Percentiles rank a stretch among this genome's conserved stretches.
These are phyloP conservation scores for Fopius arisanus DNA, from an alignment of 1,140 invertebrate genomes.

Conservation along the genomic window DNA sequence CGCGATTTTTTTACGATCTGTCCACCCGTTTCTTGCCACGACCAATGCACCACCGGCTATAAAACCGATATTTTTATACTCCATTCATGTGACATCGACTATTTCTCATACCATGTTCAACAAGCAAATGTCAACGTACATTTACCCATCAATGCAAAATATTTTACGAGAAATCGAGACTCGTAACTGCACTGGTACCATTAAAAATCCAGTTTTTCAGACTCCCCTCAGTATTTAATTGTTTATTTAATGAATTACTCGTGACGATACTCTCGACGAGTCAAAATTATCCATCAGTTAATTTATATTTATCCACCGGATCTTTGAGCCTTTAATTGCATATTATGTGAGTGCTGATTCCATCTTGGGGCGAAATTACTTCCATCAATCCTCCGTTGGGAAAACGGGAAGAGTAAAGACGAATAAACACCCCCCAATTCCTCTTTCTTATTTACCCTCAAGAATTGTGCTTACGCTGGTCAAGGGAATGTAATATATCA, in stretches of 20 bases:
- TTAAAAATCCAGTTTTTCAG: neutral
- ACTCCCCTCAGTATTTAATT: too few relatives aligned
- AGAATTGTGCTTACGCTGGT: neutral
- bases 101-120: neutral
- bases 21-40: neutral
- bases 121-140: neutral
- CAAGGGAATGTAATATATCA: constrained; percentile 7
- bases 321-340: too few relatives aligned
- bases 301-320: too few relatives aligned
- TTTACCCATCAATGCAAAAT: neutral
- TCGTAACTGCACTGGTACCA: neutral
- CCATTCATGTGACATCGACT: neutral
- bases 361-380: too few relatives aligned
- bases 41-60: neutral
- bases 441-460: neutral
- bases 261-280: too few relatives aligned
- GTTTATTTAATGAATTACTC: too few relatives aligned
- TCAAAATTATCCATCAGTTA: too few relatives aligned
- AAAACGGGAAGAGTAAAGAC: neutral
- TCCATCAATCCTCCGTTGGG: too few relatives aligned
- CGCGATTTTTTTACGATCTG: constrained; percentile 5
- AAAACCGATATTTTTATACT: neutral
- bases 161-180: neutral
- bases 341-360: too few relatives aligned
- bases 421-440: neutral